Conservation (phyloP, 1,140 invertebrate genomes). For the Pinna nobilis region DNA sequence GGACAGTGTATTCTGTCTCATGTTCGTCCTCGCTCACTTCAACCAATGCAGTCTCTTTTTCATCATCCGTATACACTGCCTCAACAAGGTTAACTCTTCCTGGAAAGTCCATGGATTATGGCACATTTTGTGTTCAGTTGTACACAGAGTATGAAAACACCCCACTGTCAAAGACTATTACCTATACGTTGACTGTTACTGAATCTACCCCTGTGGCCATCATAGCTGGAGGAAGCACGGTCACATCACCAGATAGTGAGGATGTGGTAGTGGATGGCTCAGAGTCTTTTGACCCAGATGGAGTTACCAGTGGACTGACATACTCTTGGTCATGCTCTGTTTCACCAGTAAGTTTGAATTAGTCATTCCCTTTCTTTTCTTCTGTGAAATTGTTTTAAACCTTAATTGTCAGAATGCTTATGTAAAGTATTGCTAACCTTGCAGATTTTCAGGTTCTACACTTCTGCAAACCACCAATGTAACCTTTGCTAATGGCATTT, state of each 20-base stretch:
- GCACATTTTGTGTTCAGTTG: conserved; percentile 56
- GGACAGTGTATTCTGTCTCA: conserved; percentile 47
- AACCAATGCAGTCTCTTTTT: conserved; percentile 13
- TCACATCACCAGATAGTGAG: conserved; percentile 21
- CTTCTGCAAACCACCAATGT: too few species aligned
- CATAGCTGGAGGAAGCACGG: conserved; percentile 50
- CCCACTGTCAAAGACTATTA: conserved; percentile 41
- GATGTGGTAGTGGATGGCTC: conserved; percentile 50
- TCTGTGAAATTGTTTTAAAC: too few species aligned
- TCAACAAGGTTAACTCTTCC: conserved; percentile 37
- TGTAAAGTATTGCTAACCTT: too few species aligned
- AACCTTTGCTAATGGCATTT: too few species aligned
- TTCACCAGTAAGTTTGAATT: conserved; percentile 35
- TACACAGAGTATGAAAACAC: conserved; percentile 52
- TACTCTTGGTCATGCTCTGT: conserved; percentile 59
- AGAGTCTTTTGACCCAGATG: conserved; percentile 61
- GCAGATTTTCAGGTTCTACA: too few species aligned
- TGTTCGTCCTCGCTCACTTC: conserved; percentile 31
- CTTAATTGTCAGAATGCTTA: too few species aligned
- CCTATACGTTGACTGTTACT: conserved; percentile 51
- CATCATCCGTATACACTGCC: conserved; percentile 22
- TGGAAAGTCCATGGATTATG: conserved; percentile 29
- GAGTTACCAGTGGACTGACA: conserved; percentile 27
- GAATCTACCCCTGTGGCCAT: conserved; percentile 52
- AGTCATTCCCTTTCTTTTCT: too few species aligned